Conservation (phyloP, 1,140 invertebrate genomes). For the Diprion similis region DNA sequence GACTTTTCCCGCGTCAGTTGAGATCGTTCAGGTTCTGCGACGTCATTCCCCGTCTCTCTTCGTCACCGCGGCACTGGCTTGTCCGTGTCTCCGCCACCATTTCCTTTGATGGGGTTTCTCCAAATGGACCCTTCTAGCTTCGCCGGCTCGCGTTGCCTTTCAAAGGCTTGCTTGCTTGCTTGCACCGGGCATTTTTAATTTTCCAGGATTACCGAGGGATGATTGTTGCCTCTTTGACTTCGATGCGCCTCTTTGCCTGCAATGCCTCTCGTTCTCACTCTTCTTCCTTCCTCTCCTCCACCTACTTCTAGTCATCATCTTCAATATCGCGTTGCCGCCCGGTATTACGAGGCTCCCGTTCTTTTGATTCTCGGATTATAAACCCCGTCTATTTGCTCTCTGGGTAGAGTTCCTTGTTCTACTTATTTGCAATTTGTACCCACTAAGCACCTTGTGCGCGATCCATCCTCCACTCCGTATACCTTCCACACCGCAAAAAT, state of each 20-base stretch:
- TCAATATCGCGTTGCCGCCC: neutral
- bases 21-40: constrained; percentile 2
- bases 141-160: constrained; percentile 28
- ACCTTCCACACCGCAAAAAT: too few relatives aligned
- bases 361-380: constrained; percentile 6
- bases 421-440: too few relatives aligned
- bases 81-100: constrained; percentile 47
- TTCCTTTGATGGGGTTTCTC: constrained; percentile 63
- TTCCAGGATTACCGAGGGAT: constrained; percentile 52
- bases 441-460: too few relatives aligned
- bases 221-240: constrained; percentile 7
- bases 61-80: constrained; percentile 24
- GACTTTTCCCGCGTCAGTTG: neutral
- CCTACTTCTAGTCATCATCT: neutral
- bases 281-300: neutral
- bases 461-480: too few relatives aligned
- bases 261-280: neutral
- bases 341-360: neutral
- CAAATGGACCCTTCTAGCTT: constrained; percentile 50
- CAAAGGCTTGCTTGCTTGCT: too few relatives aligned
- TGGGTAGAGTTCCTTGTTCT: neutral
- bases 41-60: constrained; percentile 23
- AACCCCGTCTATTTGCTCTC: neutral
- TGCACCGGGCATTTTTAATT: constrained; percentile 58
- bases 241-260: neutral